Evolutionary conservation across 1,140 invertebrate genomes (phyloP), one percentile per base, ranked within the genome.

Genomic region (Drosophila lacertosa): DNA sequence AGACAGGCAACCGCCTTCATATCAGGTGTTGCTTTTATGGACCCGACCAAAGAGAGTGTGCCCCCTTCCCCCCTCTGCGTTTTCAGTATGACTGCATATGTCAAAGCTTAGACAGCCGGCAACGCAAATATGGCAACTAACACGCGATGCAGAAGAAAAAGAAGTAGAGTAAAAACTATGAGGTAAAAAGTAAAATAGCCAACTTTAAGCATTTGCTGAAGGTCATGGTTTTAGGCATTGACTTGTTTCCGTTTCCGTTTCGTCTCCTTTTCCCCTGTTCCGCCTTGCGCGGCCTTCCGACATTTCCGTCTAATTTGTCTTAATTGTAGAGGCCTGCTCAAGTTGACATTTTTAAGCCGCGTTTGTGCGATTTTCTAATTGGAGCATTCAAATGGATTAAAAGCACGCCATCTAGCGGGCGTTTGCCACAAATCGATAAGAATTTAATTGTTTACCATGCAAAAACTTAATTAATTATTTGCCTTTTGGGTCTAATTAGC

Each of bases 261-360:
- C 13, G 13, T 1, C 44, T 9, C 44, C 6, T 1, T 6, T 6
- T 6, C 24, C 24, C 24, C 5, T 6, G 5, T 4, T 39, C 15
- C 10, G 3, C 40, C 3, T 33, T 18, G 9, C 13, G 22, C 18
- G 40, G 16, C 33, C 42, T 80, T n/a, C n/a, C n/a, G 81, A 66
- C 80, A 83, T 83, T 83, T 83, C 76, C 81, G 72, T 44, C 66
- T 86, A 84, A 84, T 84, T 84, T 74, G 80, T 80, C 80, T 80
- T 84, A 84, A 84, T 84, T 84, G 81, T 35, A 22, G n/a, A n/a
- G 59, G 35, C 60, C 51, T 32, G 26, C 53, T 40, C 11, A 11
- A 51, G 73, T 79, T 73, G 80, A 83, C 80, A 83, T 84, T 84
- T 83, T 86, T 67, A 42, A 84, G 76, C 64, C 59, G 40, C 45